Base-by-base conservation (phyloP, 1,140 invertebrate species). In the Leucophenga varia region DNA sequence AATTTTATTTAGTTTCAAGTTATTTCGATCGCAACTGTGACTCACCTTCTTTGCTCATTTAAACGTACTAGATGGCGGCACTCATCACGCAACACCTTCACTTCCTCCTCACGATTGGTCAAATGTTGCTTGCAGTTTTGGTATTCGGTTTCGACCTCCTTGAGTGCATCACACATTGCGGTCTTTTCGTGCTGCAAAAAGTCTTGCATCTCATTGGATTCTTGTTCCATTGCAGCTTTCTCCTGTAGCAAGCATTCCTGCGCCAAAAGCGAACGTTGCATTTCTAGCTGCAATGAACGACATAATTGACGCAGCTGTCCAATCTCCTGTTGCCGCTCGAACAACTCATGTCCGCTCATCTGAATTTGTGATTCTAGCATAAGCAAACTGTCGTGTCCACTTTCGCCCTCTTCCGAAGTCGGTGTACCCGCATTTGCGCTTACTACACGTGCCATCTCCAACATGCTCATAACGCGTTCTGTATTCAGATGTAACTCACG, bases 171-270 rank as follows among this genome's bases (percentile, higher is more conserved):
- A 12, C 79, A 79, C 45, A 89, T 71, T 2, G 86, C 81, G 1
- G 80, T 78, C 72, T 89, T 90, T 64, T 90, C 88, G 36, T 85
- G 83, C 70, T 88, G 86, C 46, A 92, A 77, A 51, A 90, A 90
- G 49, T 90, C 87, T 63, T 88, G 84, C 59, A 90, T 75, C 64
- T 90, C 88, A 3, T 80, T 77, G 6, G 85, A 83, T 59, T 90
- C 87, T 3, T 77, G 78, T 61, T 89, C 85, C 2, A 83, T 69
- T 59, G 87, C 86, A 39, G 85, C 81, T 42, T 87, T 84, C 52
- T 88, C 87, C 55, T 88, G 85, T 1, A 84, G 53, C 20, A 91
- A 72, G 3, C 77, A 71, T 50, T 83, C 81, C 58, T 89, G 85
- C 1, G 82, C 81, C 17, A 83, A 81, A 40, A 88, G 50, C 17